A percentile compares a stretch with the other conserved stretches of the same genome.
These are phyloP conservation scores for Borostomias antarcticus DNA, from an alignment of 2,797 vertebrate species.

Conservation along the genomic window DNA sequence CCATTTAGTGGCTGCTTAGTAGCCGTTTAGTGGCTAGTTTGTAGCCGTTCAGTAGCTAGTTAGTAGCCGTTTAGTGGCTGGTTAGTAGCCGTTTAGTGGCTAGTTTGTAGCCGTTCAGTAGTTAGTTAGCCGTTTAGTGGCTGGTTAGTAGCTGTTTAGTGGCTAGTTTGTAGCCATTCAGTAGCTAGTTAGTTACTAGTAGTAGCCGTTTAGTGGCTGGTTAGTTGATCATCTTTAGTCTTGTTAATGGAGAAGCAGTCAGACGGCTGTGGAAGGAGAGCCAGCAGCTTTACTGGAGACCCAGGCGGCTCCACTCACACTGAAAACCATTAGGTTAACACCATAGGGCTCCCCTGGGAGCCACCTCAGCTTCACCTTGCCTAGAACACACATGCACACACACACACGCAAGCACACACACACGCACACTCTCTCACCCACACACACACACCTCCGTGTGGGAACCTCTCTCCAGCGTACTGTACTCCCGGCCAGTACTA, in stretches of 20 bases:
- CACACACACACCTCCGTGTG: constrained; percentile 6
- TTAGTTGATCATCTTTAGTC: constrained; percentile 6
- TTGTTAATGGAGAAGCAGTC: constrained; percentile 21
- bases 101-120: too few relatives aligned
- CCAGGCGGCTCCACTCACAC: too few relatives aligned
- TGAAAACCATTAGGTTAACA: not conserved
- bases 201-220: too few relatives aligned
- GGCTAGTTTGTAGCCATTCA: too few relatives aligned
- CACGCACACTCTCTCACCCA: not conserved
- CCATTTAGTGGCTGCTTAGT: too few relatives aligned
- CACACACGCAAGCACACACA: not conserved
- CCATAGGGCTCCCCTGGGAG: not conserved
- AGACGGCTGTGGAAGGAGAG: constrained; percentile 30
- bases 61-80: too few relatives aligned
- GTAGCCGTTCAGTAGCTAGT: too few relatives aligned
- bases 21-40: too few relatives aligned
- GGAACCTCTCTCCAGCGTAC: constrained; percentile 15
- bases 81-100: too few relatives aligned
- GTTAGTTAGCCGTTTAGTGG: too few relatives aligned
- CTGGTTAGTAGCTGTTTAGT: too few relatives aligned
- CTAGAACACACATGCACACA: not conserved
- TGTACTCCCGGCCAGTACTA: not conserved
- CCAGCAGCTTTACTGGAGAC: constrained; percentile 30
- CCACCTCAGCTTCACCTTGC: not conserved
- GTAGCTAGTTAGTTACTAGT: not conserved